A percentile compares a stretch with the other conserved stretches of the same genome.
Conservation (phyloP, 2,888 invertebrate species). For the Anodontia alba region DNA sequence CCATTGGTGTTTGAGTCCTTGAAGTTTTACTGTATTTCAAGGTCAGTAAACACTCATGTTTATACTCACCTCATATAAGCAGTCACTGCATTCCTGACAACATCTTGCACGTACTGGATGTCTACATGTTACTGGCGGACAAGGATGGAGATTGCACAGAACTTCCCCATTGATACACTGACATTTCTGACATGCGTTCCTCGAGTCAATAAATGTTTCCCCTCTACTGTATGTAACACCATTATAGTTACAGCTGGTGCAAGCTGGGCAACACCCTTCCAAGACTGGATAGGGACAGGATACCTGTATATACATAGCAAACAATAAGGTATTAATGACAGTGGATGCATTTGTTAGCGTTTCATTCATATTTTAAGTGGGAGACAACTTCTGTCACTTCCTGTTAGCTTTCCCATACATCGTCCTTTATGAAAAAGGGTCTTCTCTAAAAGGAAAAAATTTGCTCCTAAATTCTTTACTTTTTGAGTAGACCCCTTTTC, state of each 20-base stretch:
- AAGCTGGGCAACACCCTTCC: conserved; percentile 73
- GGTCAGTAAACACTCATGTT: no score
- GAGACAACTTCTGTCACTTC: no score
- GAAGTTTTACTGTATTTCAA: no score
- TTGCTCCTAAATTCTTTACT: no score
- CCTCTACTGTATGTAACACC: conserved; percentile 57
- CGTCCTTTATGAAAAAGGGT: no score
- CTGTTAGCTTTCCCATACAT: no score
- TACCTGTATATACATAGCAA: no score
- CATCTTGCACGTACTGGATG: conserved; percentile 64
- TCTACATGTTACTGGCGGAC: conserved; percentile 64
- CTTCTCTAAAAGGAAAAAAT: no score
- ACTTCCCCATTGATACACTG: conserved; percentile 61
- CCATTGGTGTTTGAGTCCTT: no score
- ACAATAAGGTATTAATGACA: no score
- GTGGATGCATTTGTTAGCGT: background rate
- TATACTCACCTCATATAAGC: conserved; percentile 39
- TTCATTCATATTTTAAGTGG: no score
- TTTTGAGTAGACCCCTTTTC: no score
- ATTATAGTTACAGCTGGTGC: conserved; percentile 70
- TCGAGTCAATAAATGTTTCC: conserved; percentile 43
- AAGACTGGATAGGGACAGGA: conserved; percentile 67
- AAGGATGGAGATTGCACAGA: conserved; percentile 54
- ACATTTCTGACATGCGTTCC: conserved; percentile 58
- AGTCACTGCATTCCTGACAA: conserved; percentile 70